Conservation (phyloP, 2,888 invertebrate species). For the Luperina nickerlii region DNA sequence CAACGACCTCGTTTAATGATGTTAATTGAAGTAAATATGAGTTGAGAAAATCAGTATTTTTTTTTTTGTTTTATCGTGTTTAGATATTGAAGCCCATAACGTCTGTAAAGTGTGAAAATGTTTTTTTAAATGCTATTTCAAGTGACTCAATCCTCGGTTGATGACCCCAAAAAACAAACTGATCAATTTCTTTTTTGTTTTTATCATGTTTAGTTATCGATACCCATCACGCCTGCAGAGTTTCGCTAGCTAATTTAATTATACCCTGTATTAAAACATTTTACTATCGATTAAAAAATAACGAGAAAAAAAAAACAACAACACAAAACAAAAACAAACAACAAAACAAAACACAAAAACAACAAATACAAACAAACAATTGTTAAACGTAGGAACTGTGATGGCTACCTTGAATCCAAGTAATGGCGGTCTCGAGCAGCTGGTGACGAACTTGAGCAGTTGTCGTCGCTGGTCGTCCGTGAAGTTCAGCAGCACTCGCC, state of each 20-base stretch:
- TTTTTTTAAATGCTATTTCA: too few relatives aligned
- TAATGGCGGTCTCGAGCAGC: slow-evolving; percentile 98
- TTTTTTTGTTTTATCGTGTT: neutral
- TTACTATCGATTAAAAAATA: neutral
- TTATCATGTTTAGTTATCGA: too few relatives aligned
- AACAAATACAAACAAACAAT: too few relatives aligned
- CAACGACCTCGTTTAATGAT: neutral
- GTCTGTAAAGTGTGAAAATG: neutral
- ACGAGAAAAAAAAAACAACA: too few relatives aligned
- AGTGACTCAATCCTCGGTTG: too few relatives aligned
- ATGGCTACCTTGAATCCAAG: slow-evolving; percentile 97
- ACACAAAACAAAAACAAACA: too few relatives aligned
- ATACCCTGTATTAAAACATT: neutral
- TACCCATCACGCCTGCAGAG: too few relatives aligned
- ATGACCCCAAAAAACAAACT: too few relatives aligned
- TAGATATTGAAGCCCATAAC: neutral
- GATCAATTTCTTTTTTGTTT: too few relatives aligned
- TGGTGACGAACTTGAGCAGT: slow-evolving; percentile 99
- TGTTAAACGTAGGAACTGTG: neutral
- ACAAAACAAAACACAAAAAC: too few relatives aligned
- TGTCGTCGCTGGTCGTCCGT: slow-evolving; percentile 95
- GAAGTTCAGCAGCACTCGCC: slow-evolving; percentile 96
- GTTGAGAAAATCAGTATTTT: neutral
- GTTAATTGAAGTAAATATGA: neutral
- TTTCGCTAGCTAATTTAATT: too few relatives aligned